phyloP scores from a whole-genome alignment of 2,113 vertebrate genomes.

The Hippocampus abdominalis region DNA sequence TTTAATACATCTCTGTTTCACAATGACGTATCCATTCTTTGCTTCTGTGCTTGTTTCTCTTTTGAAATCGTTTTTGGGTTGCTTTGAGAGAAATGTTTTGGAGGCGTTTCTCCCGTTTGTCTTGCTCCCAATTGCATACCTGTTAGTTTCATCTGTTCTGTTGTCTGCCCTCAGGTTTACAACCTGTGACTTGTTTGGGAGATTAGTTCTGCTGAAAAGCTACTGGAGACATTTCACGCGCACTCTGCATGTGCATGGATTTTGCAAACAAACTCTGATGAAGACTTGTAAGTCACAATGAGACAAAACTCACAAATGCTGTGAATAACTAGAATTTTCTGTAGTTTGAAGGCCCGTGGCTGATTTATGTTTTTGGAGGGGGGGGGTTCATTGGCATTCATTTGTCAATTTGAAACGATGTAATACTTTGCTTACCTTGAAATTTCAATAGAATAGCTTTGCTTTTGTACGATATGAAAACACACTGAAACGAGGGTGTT shows the following conservation, averaged over 20 bases:
- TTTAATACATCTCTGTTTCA: neutral
- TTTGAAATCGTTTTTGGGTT: constrained; percentile 11
- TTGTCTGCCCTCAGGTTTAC: neutral
- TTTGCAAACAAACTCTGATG: neutral
- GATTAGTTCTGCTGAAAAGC: neutral
- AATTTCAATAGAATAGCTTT: neutral
- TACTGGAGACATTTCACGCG: neutral
- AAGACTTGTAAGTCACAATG: neutral
- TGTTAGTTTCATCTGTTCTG: neutral
- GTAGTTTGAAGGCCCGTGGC: neutral
- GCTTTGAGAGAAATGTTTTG: neutral
- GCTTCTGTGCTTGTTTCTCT: neutral
- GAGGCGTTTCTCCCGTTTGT: neutral
- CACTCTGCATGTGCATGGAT: neutral
- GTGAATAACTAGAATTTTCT: neutral
- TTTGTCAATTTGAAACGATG: neutral
- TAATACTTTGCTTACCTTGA: neutral
- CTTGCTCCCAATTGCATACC: neutral
- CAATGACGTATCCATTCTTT: neutral
- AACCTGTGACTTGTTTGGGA: neutral
- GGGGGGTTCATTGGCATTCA: neutral
- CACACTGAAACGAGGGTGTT: neutral
- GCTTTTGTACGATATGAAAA: neutral
- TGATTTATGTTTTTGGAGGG: neutral
- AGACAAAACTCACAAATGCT: neutral